A percentile compares a stretch with the other conserved stretches of the same genome.
Evolutionary conservation across 2,888 invertebrate species (phyloP).

Genomic region (Dicranocentrus wangi): DNA sequence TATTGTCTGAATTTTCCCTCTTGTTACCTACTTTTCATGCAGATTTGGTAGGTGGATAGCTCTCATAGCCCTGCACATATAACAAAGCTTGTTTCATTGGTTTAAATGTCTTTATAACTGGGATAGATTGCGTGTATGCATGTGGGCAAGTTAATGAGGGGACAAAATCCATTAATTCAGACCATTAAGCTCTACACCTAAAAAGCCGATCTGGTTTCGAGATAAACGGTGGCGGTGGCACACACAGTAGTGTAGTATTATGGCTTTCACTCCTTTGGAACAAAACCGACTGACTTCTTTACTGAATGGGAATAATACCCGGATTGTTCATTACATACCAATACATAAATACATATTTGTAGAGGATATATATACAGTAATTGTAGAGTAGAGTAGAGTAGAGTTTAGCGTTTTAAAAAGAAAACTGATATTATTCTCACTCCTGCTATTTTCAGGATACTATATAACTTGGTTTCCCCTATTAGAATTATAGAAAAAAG

Average conservation of each 20-base stretch:
- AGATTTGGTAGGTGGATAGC: too few relatives aligned
- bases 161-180: conserved; percentile 63
- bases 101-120: too few relatives aligned
- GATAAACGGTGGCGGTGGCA: conserved; percentile 48
- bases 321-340: conserved; percentile 22
- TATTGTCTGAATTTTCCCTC: too few relatives aligned
- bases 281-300: background rate
- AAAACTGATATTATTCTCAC: too few relatives aligned
- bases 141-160: conserved; percentile 62
- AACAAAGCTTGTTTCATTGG: too few relatives aligned
- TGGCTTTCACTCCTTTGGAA: background rate
- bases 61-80: too few relatives aligned
- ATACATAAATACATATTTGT: background rate
- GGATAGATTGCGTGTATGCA: conserved; percentile 44
- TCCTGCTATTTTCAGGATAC: too few relatives aligned
- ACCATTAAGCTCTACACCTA: conserved; percentile 62
- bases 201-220: conserved; percentile 49
- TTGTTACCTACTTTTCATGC: too few relatives aligned
- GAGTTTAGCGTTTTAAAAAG: too few relatives aligned
- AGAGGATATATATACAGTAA: background rate
- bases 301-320: conserved; percentile 13
- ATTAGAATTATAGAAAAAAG: too few relatives aligned
- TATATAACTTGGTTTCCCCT: too few relatives aligned
- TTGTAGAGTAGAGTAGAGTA: too few relatives aligned
- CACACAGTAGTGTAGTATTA: conserved; percentile 4